Percentiles rank a stretch among this genome's conserved stretches.
Evolutionary conservation across 2,888 invertebrate genomes (phyloP).

Genomic region (Euproctis similis): DNA sequence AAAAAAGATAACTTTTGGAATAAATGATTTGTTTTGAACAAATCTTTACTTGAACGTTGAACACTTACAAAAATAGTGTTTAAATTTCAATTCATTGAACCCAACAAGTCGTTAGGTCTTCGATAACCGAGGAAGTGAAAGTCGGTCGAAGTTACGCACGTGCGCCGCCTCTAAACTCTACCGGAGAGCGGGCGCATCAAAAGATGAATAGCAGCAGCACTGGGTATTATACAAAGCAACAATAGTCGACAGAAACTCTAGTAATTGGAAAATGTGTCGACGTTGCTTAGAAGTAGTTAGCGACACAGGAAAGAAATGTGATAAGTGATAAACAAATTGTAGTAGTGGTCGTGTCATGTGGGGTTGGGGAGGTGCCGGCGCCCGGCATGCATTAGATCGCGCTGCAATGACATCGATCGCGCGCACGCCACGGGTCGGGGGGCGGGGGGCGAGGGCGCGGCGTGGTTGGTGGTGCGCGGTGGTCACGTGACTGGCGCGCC

Average conservation of each 20-base stretch:
- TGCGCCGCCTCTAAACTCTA: constrained; percentile 20
- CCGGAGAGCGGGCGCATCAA: not conserved
- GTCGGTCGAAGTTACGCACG: constrained; percentile 40
- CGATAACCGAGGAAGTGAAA: constrained; percentile 45
- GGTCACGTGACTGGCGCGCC: constrained; percentile 60
- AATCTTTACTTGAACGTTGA: too few relatives aligned
- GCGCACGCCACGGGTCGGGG: constrained; percentile 44
- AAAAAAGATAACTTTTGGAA: too few relatives aligned
- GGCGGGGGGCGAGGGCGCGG: constrained; percentile 18
- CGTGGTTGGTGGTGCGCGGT: constrained; percentile 36
- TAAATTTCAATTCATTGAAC: constrained; percentile 12
- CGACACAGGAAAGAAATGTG: constrained; percentile 31
- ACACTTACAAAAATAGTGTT: constrained; percentile 3
- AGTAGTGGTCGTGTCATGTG: constrained; percentile 21
- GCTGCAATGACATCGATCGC: constrained; percentile 68
- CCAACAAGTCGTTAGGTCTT: constrained; percentile 17
- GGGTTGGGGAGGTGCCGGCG: constrained; percentile 32
- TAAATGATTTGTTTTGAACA: too few relatives aligned
- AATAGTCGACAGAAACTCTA: too few relatives aligned
- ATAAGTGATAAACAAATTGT: constrained; percentile 57
- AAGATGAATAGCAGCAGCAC: constrained; percentile 8
- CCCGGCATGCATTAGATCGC: constrained; percentile 51
- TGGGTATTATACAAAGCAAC: too few relatives aligned
- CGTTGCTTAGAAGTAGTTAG: too few relatives aligned
- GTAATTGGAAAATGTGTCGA: too few relatives aligned